Base-by-base conservation (phyloP, 2,797 vertebrate genomes). In the Atherinosoma microstoma region DNA sequence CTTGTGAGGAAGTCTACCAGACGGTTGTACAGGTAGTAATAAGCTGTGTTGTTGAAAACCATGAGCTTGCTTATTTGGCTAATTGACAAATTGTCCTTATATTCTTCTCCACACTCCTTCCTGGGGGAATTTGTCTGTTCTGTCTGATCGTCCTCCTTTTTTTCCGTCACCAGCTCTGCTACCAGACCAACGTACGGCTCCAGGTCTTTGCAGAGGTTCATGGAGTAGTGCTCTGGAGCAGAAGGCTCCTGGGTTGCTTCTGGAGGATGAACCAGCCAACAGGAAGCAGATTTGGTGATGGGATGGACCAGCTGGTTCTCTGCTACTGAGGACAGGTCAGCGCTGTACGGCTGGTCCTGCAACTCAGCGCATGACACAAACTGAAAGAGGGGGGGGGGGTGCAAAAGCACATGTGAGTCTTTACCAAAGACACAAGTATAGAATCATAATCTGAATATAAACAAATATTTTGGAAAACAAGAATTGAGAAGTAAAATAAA, bases 11-110 rank as follows among this genome's bases (percentile, higher is more conserved):
- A 99, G 93, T 99, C 98, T 70, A 97, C 72, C 83, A 99, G 95
- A 30, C 98, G 96, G 90, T 99, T 99, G 90, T 97, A 98, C 76
- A 99, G 96, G 95, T 97, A 99, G 95, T 99, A 99, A 89, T 97
- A 96, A 0, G 97, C 97, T 0, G 97, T 94, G 9, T 97, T 99
- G 84, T 96, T 96, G 8, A 98, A 99, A 86, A 93, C 92, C 20
- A 96, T 90, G 22, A 94, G 91, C 24, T 85, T 92, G 42, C 89
- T 92, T 24, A 84, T 3, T 3, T 6, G 68, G 72, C 76, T 79
- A 10, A 27, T 66, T 0, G 69, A 61, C 3, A 64, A 47, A 3
- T 56, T 7, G 10, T 56, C 64, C 40, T 81, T 77, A 0, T 66
- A 10, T 32, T 63, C 67, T 29, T 78, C 84, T 3, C 22, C 2